Base-by-base conservation (phyloP, 2,888 invertebrate species). In the Rotaria socialis region DNA sequence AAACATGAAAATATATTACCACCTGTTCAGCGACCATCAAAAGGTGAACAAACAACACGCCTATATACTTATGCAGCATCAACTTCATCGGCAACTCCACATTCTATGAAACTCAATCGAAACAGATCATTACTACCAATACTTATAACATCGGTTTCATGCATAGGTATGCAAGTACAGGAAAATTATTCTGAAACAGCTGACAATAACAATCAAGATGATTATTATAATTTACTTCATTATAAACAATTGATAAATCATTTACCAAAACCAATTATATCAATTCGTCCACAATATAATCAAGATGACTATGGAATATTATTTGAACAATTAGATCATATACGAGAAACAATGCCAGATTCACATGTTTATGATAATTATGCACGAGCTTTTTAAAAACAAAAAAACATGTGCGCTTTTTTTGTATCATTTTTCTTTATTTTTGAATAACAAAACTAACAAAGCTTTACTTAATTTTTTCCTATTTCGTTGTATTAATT, bases 401-500 rank as follows among this genome's bases (percentile, higher is more conserved):
- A 47, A 22, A 80, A 47, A 2, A 47, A 47, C 2, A 43, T 5
- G 43, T 41, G 8, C 6, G 0, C 47, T 47, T 80, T 11, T 22
- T 80, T 43, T 35, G 35, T n/a, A n/a, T 35, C 35, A 35, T 35
- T 10, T 47, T 80, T 50, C 50, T 50, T 50, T 80, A 24, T 47
- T 80, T 47, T 80, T 11, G 11, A 47, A 67, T 67, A 67, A 80
- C 80, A 80, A 80, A 67, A 80, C 80, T 80, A 80, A n/a, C 43
- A 80, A 43, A n/a, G 10, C 22, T 55, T 22, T 55, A 22, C 16
- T 27, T 35, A 35, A 7, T 56, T 3, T 24, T 24, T 35, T 7
- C 24, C n/a, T 80, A 80, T 80, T 80, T 80, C 14, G 80, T 80
- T n/a, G 80, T 80, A 80, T 80, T 80, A 6, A 86, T 84, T 86